phyloP scores from a whole-genome alignment of 2,113 vertebrate genomes.

The Dendrocopos noguchii region DNA sequence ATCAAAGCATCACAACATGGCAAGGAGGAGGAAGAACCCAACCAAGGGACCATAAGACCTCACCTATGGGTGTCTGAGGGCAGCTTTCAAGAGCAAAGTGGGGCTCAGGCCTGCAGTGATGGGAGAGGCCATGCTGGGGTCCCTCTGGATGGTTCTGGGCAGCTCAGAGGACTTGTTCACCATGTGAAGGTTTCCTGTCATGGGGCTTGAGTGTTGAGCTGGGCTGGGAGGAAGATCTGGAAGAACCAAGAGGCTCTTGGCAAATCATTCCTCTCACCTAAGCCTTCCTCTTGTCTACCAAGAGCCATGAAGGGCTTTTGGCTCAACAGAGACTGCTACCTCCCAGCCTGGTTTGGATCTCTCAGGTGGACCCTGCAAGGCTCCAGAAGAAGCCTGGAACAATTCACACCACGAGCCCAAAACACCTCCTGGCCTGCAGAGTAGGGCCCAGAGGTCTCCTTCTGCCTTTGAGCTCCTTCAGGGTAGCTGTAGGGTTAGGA shows the following conservation, averaged over 20 bases:
- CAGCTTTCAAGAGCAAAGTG: background rate
- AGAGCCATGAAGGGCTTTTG: background rate
- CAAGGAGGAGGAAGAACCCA: background rate
- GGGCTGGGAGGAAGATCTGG: background rate
- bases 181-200: background rate
- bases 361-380: background rate
- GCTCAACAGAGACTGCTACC: background rate
- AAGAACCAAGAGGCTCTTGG: background rate
- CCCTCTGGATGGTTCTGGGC: background rate
- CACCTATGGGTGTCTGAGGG: background rate
- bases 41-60: background rate
- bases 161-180: background rate
- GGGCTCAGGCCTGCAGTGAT: background rate
- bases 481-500: background rate
- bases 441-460: background rate
- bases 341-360: background rate
- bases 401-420: accelerated
- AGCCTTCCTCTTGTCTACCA: background rate
- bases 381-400: background rate
- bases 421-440: background rate
- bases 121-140: background rate
- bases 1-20: accelerated
- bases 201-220: accelerated
- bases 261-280: background rate
- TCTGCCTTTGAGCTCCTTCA: background rate